A percentile compares a stretch with the other conserved stretches of the same genome.
phyloP scores from a whole-genome alignment of 1,140 invertebrate species.

The Temnothorax nylanderi region DNA sequence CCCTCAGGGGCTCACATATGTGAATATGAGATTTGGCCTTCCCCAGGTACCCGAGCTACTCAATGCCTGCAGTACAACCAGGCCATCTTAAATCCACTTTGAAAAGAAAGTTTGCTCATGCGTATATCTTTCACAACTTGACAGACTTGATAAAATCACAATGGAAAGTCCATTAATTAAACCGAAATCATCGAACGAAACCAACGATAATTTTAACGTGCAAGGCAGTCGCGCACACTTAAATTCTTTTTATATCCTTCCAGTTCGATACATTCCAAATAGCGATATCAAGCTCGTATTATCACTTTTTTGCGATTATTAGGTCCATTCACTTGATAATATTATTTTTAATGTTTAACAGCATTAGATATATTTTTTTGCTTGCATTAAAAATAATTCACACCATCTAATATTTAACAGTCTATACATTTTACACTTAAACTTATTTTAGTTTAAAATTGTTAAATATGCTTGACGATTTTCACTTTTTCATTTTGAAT shows the following conservation, averaged over 20 bases:
- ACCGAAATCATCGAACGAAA: not conserved
- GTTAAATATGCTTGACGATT: not conserved
- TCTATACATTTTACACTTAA: not conserved
- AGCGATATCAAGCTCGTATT: not conserved
- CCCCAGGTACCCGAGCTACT: not conserved
- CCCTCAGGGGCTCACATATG: not conserved
- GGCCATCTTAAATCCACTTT: not conserved
- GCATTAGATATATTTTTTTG: not conserved
- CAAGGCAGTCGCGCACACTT: not conserved
- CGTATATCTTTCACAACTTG: not conserved
- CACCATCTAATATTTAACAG: not conserved
- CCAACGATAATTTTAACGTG: constrained; percentile 8
- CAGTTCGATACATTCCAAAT: not conserved
- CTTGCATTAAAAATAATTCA: not conserved
- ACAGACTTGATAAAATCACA: not conserved
- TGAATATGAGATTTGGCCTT: not conserved
- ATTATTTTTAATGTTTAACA: not conserved
- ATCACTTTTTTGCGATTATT: not conserved
- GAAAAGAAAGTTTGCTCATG: not conserved
- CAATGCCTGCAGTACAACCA: not conserved
- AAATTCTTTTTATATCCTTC: not conserved
- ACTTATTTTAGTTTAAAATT: not conserved
- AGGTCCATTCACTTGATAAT: not conserved
- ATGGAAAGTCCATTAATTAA: not conserved
- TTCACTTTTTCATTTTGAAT: not conserved